A percentile compares a stretch with the other conserved stretches of the same genome.
These are phyloP conservation scores for Pterophyllum scalare DNA, from an alignment of 2,113 vertebrate species.

Conservation along the genomic window DNA sequence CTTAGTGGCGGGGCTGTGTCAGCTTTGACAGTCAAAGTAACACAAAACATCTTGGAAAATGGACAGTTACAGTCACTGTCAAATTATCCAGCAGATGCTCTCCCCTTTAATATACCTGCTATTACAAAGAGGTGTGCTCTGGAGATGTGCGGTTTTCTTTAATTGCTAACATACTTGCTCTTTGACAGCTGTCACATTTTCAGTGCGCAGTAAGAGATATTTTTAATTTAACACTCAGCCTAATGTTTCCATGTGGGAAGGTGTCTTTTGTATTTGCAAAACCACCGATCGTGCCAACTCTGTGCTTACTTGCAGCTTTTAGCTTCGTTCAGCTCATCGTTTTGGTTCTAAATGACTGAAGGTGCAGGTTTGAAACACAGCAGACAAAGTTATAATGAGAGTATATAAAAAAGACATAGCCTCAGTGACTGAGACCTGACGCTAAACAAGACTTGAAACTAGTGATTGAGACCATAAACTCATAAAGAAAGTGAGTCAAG, in stretches of 20 bases:
- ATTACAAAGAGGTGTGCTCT: constrained; percentile 18
- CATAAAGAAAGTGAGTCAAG: neutral
- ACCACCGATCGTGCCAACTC: neutral
- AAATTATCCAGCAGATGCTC: constrained; percentile 7
- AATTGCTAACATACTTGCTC: neutral
- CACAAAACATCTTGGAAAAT: constrained; percentile 20
- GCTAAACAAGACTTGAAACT: neutral
- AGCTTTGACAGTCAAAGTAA: constrained; percentile 30
- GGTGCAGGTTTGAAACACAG: neutral
- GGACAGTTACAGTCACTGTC: constrained; percentile 18
- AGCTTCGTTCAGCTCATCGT: neutral
- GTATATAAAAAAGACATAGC: neutral
- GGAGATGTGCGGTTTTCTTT: constrained; percentile 12
- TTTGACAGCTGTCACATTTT: neutral
- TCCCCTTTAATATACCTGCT: constrained; percentile 17
- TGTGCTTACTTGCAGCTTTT: neutral
- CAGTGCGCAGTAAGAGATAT: neutral
- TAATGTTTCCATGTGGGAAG: neutral
- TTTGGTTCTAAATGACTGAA: neutral
- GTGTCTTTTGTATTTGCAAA: neutral
- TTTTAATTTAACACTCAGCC: neutral
- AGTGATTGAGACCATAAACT: rapidly evolving
- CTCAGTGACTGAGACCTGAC: neutral
- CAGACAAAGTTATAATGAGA: neutral
- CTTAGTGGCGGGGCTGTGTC: constrained; percentile 39